These are phyloP conservation scores for Daboia siamensis DNA, from an alignment of 2,113 vertebrate species.

Conservation along the genomic window DNA sequence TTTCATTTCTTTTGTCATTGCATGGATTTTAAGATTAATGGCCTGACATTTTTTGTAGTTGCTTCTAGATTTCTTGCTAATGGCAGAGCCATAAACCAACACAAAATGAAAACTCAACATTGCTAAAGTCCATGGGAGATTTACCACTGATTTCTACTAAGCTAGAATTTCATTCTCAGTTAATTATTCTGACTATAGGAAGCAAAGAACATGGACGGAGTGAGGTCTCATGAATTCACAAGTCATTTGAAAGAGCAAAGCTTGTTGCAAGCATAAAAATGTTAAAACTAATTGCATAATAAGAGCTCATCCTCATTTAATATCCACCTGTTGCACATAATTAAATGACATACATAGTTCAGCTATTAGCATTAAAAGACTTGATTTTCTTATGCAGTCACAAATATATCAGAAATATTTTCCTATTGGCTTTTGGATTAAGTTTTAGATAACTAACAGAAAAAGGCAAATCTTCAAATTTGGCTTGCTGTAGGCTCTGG, in stretches of 20 bases:
- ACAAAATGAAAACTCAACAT: neutral
- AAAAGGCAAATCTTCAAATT: neutral
- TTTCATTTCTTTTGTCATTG: conserved; percentile 13
- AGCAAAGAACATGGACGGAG: conserved; percentile 4
- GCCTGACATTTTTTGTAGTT: conserved; percentile 22
- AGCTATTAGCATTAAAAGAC: neutral
- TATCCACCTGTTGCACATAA: neutral
- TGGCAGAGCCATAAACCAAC: conserved; percentile 45
- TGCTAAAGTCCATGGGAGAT: conserved; percentile 1
- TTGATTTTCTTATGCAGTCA: neutral
- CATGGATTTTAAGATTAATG: conserved; percentile 8
- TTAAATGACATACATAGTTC: neutral
- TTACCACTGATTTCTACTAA: conserved; percentile 7
- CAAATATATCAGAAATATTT: neutral
- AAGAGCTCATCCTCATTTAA: neutral
- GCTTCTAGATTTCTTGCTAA: conserved; percentile 39
- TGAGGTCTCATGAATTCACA: conserved; percentile 42
- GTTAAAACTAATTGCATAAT: neutral
- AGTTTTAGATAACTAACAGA: neutral
- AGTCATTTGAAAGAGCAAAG: neutral
- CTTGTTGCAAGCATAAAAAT: conserved; percentile 22
- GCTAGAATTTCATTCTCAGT: conserved; percentile 6
- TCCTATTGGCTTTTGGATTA: accelerated
- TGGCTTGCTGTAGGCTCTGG: no score
- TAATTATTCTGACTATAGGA: conserved; percentile 45